Evolutionary conservation across 2,797 vertebrate genomes (phyloP).

Genomic region (Botia kubotai): DNA sequence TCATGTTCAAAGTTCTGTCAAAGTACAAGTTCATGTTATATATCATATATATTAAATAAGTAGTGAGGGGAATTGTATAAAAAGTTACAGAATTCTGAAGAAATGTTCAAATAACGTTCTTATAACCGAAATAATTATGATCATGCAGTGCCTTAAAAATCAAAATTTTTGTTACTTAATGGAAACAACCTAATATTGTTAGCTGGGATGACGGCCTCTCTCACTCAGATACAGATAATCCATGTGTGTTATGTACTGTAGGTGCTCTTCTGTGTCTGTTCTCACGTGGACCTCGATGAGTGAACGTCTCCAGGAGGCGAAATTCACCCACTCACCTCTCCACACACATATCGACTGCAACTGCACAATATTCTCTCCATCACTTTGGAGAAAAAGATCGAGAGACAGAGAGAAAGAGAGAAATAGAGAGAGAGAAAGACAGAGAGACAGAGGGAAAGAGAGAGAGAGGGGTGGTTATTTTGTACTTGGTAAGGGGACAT

Average conservation of each 20-base stretch:
- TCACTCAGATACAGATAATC: neutral
- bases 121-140: no score
- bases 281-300: slow-evolving; percentile 75
- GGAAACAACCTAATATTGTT: no score
- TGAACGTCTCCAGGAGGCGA: slow-evolving; percentile 77
- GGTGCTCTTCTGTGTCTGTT: slow-evolving; percentile 68
- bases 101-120: no score
- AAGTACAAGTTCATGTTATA: no score
- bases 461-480: no score
- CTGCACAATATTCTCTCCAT: slow-evolving; percentile 27
- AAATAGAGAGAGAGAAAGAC: neutral
- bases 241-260: slow-evolving; percentile 27
- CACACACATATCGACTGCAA: slow-evolving; percentile 60
- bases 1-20: no score
- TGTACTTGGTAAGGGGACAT: neutral
- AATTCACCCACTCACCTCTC: slow-evolving; percentile 73
- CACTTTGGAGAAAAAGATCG: neutral
- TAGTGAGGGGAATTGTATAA: no score
- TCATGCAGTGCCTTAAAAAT: no score
- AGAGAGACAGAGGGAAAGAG: neutral
- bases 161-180: no score
- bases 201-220: no score
- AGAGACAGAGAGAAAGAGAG: neutral
- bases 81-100: no score
- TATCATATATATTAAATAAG: no score